Base-by-base conservation (phyloP, 2,113 vertebrate genomes). In the Dasyprocta punctata region DNA sequence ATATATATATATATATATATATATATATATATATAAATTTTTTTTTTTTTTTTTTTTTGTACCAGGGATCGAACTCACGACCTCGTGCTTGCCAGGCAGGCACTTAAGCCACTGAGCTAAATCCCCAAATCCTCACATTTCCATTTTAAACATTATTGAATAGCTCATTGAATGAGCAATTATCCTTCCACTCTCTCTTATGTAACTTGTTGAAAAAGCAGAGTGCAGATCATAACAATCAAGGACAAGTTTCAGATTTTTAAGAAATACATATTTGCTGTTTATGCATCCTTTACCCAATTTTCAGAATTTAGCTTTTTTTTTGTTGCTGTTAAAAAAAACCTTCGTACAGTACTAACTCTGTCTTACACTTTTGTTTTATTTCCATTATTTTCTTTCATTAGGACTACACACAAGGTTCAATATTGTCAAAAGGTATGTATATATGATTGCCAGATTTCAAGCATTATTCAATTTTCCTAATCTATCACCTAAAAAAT, bases 161-260 rank as follows among this genome's bases (percentile, higher is more conserved):
- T 89, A 97, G 89, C 87, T 98, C n/a, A 81, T 20, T 97, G 56
- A 98, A 95, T 77, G 7, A 60, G 73, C 71, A 2, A 3, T 28
- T 90, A 47, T 49, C 2, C 2, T 28, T 20, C 47, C 1, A 6
- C 0, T 9, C 20, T 17, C 71, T 5, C 3, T 61, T 44, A 26
- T 5, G 75, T 20, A 97, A 60, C 22, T 9, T 54, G 3, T 12
- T 63, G 24, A 75, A 91, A 90, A 81, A 41, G 38, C 1, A 93
- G 22, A 92, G 92, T n/a, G 80, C 2, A 84, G 73, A 77, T 77
- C 63, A 89, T 3, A 85, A 2, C 5, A 85, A 22, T 69, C 7
- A 82, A 77, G 3, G 14, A 30, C 60, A 87, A 87, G 96, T 90
- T 67, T 3, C 54, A 97, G 41, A 24, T 2, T 63, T 96, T 85